Percentiles rank a stretch among this genome's conserved stretches.
These are phyloP conservation scores for Drosophila sproati DNA, from an alignment of 1,140 invertebrate species.

Conservation along the genomic window DNA sequence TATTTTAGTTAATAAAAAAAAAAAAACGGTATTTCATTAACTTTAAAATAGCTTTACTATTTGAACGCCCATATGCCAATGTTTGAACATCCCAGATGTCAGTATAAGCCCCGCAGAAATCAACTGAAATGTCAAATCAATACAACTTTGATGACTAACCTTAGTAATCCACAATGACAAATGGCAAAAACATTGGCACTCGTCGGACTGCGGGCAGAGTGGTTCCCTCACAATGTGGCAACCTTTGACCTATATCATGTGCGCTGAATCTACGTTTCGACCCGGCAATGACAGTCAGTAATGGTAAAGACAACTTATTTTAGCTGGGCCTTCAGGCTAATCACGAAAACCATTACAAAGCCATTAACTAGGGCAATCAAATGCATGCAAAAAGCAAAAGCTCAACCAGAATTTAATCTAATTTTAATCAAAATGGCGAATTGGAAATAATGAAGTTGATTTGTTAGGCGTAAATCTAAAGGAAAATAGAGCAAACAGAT, in stretches of 20 bases:
- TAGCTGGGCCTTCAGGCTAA: conserved; percentile 45
- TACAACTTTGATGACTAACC: conserved; percentile 49
- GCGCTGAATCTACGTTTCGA: conserved; percentile 28
- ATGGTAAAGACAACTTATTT: conserved; percentile 31
- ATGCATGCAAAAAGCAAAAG: conserved; percentile 56
- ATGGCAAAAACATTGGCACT: conserved; percentile 58
- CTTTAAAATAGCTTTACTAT: conserved; percentile 37
- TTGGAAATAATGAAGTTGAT: conserved; percentile 8
- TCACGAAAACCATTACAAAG: conserved; percentile 71
- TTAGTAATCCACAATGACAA: conserved; percentile 69
- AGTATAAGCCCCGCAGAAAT: conserved; percentile 1
- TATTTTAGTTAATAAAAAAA: no score
- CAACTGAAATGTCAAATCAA: conserved; percentile 60
- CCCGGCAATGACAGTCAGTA: conserved; percentile 1
- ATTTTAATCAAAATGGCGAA: conserved; percentile 61
- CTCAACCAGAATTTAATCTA: conserved; percentile 36
- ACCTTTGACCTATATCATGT: conserved; percentile 56
- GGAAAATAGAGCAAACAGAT: neutral
- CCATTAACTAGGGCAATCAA: conserved; percentile 73
- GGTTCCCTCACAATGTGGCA: conserved; percentile 13
- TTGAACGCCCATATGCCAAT: neutral
- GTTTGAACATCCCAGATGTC: neutral
- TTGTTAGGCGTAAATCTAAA: conserved; percentile 6
- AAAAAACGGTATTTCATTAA: conserved; percentile 32
- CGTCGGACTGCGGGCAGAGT: conserved; percentile 4